A percentile compares a stretch with the other conserved stretches of the same genome.
Evolutionary conservation across 2,113 vertebrate species (phyloP).

Genomic region (Hylia prasina): DNA sequence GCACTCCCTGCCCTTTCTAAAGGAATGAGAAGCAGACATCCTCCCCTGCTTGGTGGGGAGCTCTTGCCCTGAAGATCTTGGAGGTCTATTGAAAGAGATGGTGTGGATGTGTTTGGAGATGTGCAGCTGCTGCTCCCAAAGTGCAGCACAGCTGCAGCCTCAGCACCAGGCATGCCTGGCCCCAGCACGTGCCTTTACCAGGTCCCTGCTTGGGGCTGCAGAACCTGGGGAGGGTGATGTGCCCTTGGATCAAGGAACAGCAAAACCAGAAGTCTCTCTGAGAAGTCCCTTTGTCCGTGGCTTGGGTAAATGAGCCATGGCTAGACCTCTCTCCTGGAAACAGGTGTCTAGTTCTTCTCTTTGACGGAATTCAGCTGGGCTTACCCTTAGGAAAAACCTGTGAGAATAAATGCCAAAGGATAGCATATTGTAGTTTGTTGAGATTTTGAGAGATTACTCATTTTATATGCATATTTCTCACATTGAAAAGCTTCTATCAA

Average conservation of each 20-base stretch:
- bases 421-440: neutral
- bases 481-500: neutral
- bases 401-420: neutral
- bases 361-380: neutral
- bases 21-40: neutral
- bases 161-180: fast-evolving
- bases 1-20: neutral
- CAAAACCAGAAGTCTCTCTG: neutral
- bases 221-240: neutral
- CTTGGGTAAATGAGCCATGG: neutral
- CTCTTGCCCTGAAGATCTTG: neutral
- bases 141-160: neutral
- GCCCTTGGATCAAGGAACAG: neutral
- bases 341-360: neutral
- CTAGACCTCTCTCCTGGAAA: neutral
- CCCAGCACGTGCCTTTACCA: fast-evolving
- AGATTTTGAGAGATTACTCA: neutral
- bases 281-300: neutral
- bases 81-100: neutral
- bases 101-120: neutral
- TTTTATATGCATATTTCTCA: neutral
- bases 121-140: neutral
- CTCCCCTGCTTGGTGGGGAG: neutral
- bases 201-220: neutral
- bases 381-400: neutral